phyloP scores from a whole-genome alignment of 2,888 invertebrate species.

The Ichneumon xanthorius region DNA sequence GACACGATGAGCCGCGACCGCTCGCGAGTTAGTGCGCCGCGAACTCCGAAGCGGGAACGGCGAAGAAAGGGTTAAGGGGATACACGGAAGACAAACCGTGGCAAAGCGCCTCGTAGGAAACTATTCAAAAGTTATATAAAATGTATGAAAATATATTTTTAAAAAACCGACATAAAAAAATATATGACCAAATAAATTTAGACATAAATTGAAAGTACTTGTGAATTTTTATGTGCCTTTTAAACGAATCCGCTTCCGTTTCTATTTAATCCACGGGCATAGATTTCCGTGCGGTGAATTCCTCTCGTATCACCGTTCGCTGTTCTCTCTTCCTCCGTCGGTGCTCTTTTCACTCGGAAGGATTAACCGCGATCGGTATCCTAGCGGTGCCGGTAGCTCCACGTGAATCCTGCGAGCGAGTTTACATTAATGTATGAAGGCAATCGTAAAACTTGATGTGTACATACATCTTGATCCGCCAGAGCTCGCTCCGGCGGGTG shows the following conservation, averaged over 20 bases:
- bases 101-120: neutral
- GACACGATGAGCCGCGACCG: conserved; percentile 43
- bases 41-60: neutral
- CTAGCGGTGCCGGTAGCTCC: conserved; percentile 41
- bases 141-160: neutral
- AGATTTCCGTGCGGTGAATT: conserved; percentile 50
- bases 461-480: conserved; percentile 83
- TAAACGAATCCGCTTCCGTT: neutral
- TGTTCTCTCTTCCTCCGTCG: conserved; percentile 51
- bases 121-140: neutral
- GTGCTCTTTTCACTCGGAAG: conserved; percentile 41
- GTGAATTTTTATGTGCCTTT: neutral
- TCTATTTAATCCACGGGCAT: conserved; percentile 22
- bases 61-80: neutral
- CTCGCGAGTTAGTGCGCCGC: neutral
- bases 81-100: neutral
- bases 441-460: conserved; percentile 84
- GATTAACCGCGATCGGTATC: conserved; percentile 40
- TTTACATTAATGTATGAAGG: conserved; percentile 84
- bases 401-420: conserved; percentile 70
- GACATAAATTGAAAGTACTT: neutral
- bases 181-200: neutral
- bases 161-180: neutral
- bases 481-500: conserved; percentile 61
- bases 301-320: conserved; percentile 49